These are phyloP conservation scores for Leucophenga varia DNA, from an alignment of 1,140 invertebrate genomes.

Conservation along the genomic window DNA sequence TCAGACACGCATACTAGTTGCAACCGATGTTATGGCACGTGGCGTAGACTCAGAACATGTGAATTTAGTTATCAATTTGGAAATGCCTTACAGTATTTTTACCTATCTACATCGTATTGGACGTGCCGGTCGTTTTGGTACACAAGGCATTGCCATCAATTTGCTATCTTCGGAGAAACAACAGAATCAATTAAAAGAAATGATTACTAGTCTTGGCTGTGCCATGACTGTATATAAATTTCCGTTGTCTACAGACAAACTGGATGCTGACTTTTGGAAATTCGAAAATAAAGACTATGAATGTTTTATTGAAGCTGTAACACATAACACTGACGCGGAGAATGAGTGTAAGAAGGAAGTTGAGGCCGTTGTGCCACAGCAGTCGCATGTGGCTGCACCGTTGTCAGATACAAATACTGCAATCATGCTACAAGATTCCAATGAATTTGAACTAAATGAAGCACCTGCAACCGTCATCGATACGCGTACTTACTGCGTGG, in stretches of 20 bases:
- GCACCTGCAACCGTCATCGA: too few species aligned
- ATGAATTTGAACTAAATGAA: too few species aligned
- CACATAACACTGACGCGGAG: too few species aligned
- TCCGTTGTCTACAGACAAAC: conserved; percentile 32
- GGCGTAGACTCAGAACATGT: conserved; percentile 92
- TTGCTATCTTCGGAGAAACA: conserved; percentile 65
- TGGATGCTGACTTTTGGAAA: conserved; percentile 31
- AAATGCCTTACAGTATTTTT: conserved; percentile 76
- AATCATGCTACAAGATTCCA: too few species aligned
- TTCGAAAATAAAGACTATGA: conserved; percentile 29
- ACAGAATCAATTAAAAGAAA: conserved; percentile 59
- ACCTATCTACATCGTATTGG: conserved; percentile 97
- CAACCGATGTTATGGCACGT: conserved; percentile 86
- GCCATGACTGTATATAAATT: conserved; percentile 60
- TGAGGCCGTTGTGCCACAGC: background rate
- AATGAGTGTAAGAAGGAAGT: too few species aligned
- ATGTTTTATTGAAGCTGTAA: conserved; percentile 16
- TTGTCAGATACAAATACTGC: background rate
- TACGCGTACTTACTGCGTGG: too few species aligned
- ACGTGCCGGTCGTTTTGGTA: conserved; percentile 87
- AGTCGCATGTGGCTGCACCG: background rate
- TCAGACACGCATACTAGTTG: conserved; percentile 80
- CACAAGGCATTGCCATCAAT: conserved; percentile 71
- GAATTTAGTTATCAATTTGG: conserved; percentile 92
- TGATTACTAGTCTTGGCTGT: conserved; percentile 59